These are phyloP conservation scores for Gnathonemus echidnorhynchus DNA, from an alignment of 2,113 vertebrate genomes.

Conservation along the genomic window DNA sequence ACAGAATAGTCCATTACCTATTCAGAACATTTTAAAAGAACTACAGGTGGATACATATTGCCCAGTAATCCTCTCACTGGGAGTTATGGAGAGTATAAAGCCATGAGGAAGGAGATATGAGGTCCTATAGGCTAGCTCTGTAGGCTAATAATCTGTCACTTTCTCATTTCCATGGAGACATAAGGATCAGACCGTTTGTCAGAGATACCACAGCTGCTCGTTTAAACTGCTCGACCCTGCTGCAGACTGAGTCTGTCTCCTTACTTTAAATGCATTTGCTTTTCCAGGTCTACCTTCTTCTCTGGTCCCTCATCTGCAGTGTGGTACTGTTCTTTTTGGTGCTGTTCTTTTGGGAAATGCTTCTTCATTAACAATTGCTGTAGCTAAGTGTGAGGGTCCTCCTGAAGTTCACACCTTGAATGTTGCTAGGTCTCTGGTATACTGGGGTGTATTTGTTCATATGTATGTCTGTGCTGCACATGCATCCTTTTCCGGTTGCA, in stretches of 20 bases:
- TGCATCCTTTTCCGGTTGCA: not conserved
- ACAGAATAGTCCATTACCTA: not conserved
- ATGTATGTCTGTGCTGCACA: not conserved
- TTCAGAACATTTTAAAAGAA: not conserved
- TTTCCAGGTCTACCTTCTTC: slow-evolving; percentile 50
- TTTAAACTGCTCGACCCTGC: slow-evolving; percentile 38
- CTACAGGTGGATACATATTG: slow-evolving; percentile 10
- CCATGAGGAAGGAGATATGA: slow-evolving; percentile 13
- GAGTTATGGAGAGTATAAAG: slow-evolving; percentile 20
- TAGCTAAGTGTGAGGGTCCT: not conserved
- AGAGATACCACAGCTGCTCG: slow-evolving; percentile 41
- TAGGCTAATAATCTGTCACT: slow-evolving; percentile 10
- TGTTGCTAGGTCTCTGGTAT: not conserved
- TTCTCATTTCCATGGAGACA: not conserved
- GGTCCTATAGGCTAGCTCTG: slow-evolving; percentile 4
- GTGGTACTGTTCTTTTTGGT: not conserved
- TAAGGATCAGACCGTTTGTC: slow-evolving; percentile 29
- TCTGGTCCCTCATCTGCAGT: not conserved
- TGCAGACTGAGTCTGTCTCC: slow-evolving; percentile 13
- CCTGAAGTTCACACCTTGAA: not conserved
- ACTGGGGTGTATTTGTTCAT: not conserved
- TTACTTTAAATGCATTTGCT: slow-evolving; percentile 53
- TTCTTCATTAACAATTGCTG: not conserved
- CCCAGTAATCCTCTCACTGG: slow-evolving; percentile 13
- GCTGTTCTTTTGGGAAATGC: not conserved